Percentiles rank a stretch among this genome's conserved stretches.
Evolutionary conservation across 2,113 vertebrate genomes (phyloP).

Genomic region (Egretta garzetta): DNA sequence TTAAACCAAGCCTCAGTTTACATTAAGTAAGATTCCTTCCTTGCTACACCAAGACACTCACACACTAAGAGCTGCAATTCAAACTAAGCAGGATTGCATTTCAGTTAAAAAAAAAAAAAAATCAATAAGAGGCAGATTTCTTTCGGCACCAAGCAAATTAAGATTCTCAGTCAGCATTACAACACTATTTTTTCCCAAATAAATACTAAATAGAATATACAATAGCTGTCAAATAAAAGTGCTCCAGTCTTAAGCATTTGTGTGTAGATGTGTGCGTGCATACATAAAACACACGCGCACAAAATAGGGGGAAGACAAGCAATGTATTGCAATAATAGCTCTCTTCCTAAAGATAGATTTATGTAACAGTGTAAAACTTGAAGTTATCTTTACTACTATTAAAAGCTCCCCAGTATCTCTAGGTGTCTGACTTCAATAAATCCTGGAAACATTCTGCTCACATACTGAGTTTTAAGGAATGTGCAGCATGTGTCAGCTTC

Average conservation of each 20-base stretch:
- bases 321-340: neutral
- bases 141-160: neutral
- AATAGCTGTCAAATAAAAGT: neutral
- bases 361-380: slow-evolving; percentile 1
- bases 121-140: neutral
- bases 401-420: slow-evolving; percentile 27
- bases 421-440: slow-evolving; percentile 19
- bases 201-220: neutral
- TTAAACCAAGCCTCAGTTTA: neutral
- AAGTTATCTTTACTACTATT: slow-evolving; percentile 28
- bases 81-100: neutral
- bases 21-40: neutral
- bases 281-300: neutral
- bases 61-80: neutral
- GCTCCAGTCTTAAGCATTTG: neutral
- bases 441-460: slow-evolving; percentile 42
- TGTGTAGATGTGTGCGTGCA: neutral
- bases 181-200: neutral
- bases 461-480: slow-evolving; percentile 22
- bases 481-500: slow-evolving; percentile 41
- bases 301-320: neutral
- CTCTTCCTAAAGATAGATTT: slow-evolving; percentile 1
- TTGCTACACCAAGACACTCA: neutral
- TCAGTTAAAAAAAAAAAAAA: neutral
- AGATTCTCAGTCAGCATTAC: neutral